Base-by-base conservation (phyloP, 2,113 vertebrate species). In the Lepus timidus region DNA sequence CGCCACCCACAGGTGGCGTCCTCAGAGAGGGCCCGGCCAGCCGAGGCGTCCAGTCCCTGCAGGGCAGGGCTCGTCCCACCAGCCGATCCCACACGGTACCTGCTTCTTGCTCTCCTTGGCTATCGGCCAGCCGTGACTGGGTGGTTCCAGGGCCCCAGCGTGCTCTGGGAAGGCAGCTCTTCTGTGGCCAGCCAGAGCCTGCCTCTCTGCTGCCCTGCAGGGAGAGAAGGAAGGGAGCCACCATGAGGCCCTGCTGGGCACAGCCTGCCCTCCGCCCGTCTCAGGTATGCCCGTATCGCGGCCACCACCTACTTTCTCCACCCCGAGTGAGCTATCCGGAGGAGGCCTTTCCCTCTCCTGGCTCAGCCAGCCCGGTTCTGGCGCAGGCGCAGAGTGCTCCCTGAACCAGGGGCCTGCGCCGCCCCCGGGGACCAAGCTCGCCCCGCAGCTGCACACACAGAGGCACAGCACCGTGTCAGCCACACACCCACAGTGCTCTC, bases 131-230 rank as follows among this genome's bases (percentile, higher is more conserved):
- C 97, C 95, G 39, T 96, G 97, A 33, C 97, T 58, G 49, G 98
- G 93, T 55, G 97, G 97, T n/a, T 97, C 96, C 2, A 93, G 92
- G 1, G 90, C 97, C 83, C 51, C 86, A 0, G 49, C 93, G 36
- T 93, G 95, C 93, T 97, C 98, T 0, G 92, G 73, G 73, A 96
- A 96, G 91, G 75, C 96, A 58, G 97, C 65, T 44, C 96, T 94
- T 90, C 98, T 97, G 64, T 97, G 96, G 62, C 97, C 64, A 36
- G 75, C 97, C 68, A 97, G 97, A 1, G 96, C 85, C 97, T 98
- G 98, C 82, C 94, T 98, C 96, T 99, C 98, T 6, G 97, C 95
- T 36, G 97, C 92, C 94, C 99, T 99, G 78, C 36, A 95, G 81
- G 55, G 19, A 65, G 5, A 27, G 85, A 7, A 11, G 8, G 33